Conservation (phyloP, 2,888 invertebrate genomes). For the Ophion slaviceki region DNA sequence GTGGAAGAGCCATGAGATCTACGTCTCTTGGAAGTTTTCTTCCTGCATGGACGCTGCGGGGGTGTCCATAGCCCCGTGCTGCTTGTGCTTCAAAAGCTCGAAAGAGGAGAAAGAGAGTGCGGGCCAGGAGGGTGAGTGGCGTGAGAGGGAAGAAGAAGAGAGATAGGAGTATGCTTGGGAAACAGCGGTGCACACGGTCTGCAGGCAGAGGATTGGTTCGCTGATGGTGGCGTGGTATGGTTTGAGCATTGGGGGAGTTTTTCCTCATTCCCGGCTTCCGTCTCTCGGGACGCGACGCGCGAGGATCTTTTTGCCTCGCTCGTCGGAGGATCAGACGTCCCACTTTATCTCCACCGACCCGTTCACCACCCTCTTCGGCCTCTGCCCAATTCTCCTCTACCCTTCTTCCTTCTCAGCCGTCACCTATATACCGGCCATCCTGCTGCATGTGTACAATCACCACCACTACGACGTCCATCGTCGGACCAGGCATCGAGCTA, state of each 20-base stretch:
- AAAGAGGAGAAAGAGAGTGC: conserved; percentile 67
- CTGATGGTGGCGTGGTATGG: conserved; percentile 64
- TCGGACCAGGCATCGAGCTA: conserved; percentile 77
- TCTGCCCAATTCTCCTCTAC: conserved; percentile 80
- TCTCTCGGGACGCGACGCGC: conserved; percentile 74
- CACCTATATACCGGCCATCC: conserved; percentile 79
- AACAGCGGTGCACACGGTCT: conserved; percentile 72
- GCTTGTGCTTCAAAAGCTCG: conserved; percentile 52
- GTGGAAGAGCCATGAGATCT: conserved; percentile 70
- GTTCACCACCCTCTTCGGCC: conserved; percentile 84
- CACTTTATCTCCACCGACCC: conserved; percentile 85
- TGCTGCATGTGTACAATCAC: conserved; percentile 82
- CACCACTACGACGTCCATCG: conserved; percentile 80
- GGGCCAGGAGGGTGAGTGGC: conserved; percentile 64
- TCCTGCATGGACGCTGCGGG: conserved; percentile 72
- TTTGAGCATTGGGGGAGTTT: conserved; percentile 73
- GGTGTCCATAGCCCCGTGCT: conserved; percentile 55
- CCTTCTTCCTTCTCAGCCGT: conserved; percentile 75
- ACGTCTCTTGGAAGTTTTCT: conserved; percentile 80
- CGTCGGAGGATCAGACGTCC: conserved; percentile 83
- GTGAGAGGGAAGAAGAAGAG: conserved; percentile 9
- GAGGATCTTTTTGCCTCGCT: conserved; percentile 82
- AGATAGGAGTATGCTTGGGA: conserved; percentile 21
- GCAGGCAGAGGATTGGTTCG: conserved; percentile 67
- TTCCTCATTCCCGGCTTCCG: conserved; percentile 75